phyloP scores from a whole-genome alignment of 2,797 vertebrate species.

The Linurgus olivaceus region DNA sequence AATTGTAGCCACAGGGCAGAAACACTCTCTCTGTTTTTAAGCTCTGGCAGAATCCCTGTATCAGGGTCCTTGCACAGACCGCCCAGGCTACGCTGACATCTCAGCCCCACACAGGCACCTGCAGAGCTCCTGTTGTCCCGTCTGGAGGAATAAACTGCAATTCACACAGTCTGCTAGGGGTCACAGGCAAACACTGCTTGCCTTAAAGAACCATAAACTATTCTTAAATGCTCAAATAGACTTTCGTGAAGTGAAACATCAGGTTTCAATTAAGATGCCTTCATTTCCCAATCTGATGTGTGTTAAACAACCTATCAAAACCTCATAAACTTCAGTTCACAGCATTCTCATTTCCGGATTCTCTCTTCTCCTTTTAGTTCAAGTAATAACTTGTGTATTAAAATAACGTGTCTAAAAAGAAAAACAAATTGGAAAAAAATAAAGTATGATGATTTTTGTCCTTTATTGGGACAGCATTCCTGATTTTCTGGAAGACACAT shows the following conservation, averaged over 20 bases:
- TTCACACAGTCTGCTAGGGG: background rate
- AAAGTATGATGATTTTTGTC: background rate
- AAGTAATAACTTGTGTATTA: conserved; percentile 29
- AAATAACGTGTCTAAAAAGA: conserved; percentile 21
- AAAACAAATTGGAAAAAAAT: conserved; percentile 38
- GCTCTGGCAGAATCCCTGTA: background rate
- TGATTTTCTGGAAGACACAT: background rate
- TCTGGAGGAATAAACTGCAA: background rate
- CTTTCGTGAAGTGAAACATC: conserved; percentile 50
- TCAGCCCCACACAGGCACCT: conserved; percentile 10
- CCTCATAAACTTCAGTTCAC: conserved; percentile 57
- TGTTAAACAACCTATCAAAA: conserved; percentile 68
- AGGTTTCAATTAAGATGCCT: conserved; percentile 70
- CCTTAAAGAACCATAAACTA: conserved; percentile 50
- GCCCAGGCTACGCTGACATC: background rate
- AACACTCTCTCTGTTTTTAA: background rate
- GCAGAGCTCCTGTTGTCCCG: background rate
- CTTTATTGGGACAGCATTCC: background rate
- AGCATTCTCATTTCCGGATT: conserved; percentile 59
- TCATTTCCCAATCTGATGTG: conserved; percentile 60
- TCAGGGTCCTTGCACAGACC: background rate
- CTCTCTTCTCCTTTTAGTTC: conserved; percentile 15
- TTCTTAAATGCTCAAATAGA: conserved; percentile 16
- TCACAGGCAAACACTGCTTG: conserved; percentile 24
- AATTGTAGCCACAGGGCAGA: background rate